Evolutionary conservation across 1,140 invertebrate species (phyloP), one percentile per base, ranked within the genome.

Genomic region (Drosophila lacteicornis): DNA sequence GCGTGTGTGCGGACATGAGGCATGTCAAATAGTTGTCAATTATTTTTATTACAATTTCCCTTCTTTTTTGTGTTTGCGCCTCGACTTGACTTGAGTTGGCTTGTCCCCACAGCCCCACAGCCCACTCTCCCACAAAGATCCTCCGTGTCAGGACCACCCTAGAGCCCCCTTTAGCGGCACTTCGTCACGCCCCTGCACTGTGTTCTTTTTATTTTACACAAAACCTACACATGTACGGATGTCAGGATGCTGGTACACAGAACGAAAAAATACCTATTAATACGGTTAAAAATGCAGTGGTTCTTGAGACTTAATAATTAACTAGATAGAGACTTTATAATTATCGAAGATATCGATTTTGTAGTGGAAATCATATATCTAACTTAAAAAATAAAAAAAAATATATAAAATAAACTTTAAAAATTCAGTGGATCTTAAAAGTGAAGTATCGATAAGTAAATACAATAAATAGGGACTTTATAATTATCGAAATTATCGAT

Each of bases 1-100:
- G 77, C 80, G 71, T 79, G 74, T 76, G 78, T 75, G 70, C 86
- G 85, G 82, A 90, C 85, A 85, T 91, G 86, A 90, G 85, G 82
- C 85, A 90, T 90, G 85, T 90, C 85, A 90, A 90, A 90, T 90
- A 90, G 85, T 90, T 90, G 85, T 90, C 85, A 90, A 90, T 90
- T 90, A 90, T 91, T 90, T 90, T 90, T 90, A 90, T 90, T 90
- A 91, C 85, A 80, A 86, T 85, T 91, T 85, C 75, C 74, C 73
- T 78, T 75, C 66, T 53, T 80, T 68, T 77, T 82, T 86, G 69
- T 79, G 68, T 63, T 75, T 77, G 74, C 49, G 53, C 58, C 55
- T 33, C 46, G 68, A 50, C 70, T 73, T 55, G 63, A 49, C 68
- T 71, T 49, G 68, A 73, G 45, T 43, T 73, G 69, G 38, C 51